Evolutionary conservation across 2,888 invertebrate species (phyloP), one percentile per base, ranked within the genome.

Genomic region (Chydorus sphaericus): DNA sequence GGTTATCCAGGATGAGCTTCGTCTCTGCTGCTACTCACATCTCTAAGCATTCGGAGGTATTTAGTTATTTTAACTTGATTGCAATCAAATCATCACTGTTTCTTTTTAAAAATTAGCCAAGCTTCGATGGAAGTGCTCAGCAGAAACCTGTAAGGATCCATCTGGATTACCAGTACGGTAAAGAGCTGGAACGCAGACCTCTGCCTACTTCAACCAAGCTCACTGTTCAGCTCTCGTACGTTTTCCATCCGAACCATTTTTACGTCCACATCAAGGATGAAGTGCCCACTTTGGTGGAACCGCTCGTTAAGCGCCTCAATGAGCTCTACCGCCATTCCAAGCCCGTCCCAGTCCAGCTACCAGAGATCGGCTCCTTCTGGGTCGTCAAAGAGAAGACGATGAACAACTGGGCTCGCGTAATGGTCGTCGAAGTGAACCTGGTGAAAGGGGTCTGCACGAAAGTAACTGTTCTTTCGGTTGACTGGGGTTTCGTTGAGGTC

Each of bases 391-490:
- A 38, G 36, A 14, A n/a, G 8, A 28, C 14, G 14, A 16, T 16
- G 1, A 18, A 36, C n/a, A 26, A 14, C 23, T 53, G 53, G 53
- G 36, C 36, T 10, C 53, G 44, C 14, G n/a, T n/a, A n/a, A n/a
- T n/a, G n/a, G 28, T 44, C 7, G 26, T 44, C n/a, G 28, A 16
- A 26, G 44, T 44, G 23, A 16, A 23, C 8, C 14, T 6, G 4
- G 8, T 26, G 14, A n/a, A n/a, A n/a, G n/a, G n/a, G n/a, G n/a
- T n/a, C n/a, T n/a, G n/a, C n/a, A n/a, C n/a, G n/a, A n/a, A n/a
- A n/a, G n/a, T n/a, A n/a, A n/a, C n/a, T n/a, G 53, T 53, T 16
- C 36, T 36, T 37, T 53, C 38, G 4, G 53, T 53, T 1, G 53
- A 53, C 18, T 53, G 38, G 26, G 53, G 53, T 5, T 37, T 28